A percentile compares a stretch with the other conserved stretches of the same genome.
Evolutionary conservation across 2,888 invertebrate species (phyloP).

Genomic region (Agriopis leucophaearia): DNA sequence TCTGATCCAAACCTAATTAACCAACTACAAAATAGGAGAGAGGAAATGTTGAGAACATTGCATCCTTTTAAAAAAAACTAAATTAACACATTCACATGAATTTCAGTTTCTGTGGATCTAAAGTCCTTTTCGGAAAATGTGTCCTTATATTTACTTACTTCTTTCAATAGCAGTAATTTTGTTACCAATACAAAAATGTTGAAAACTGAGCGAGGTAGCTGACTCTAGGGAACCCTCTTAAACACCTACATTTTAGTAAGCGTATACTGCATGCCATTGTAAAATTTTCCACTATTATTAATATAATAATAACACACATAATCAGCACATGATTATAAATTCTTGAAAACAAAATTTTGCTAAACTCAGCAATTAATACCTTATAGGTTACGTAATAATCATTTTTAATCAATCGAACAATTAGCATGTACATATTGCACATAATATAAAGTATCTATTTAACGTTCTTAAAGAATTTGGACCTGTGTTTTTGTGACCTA

Average conservation of each 20-base stretch:
- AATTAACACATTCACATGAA: no score
- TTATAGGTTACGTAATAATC: not conserved
- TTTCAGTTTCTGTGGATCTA: no score
- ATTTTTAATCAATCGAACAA: not conserved
- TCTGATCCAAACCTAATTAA: no score
- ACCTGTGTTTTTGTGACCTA: constrained; percentile 13
- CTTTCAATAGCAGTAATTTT: not conserved
- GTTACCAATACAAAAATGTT: not conserved
- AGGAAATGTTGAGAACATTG: no score
- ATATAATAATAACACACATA: not conserved
- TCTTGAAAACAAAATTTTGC: not conserved
- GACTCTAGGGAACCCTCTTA: constrained; percentile 1
- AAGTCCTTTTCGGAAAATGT: not conserved
- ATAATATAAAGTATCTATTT: not conserved
- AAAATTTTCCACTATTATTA: not conserved
- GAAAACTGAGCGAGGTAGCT: not conserved
- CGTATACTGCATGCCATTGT: constrained; percentile 12
- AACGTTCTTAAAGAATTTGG: not conserved
- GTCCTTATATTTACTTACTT: no score
- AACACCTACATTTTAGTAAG: constrained; percentile 13
- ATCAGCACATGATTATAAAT: not conserved
- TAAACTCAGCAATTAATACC: not conserved
- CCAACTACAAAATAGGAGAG: no score
- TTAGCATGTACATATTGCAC: not conserved
- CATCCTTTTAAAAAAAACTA: no score